Conservation (phyloP, 2,888 invertebrate genomes). For the Syrista parreyssii region DNA sequence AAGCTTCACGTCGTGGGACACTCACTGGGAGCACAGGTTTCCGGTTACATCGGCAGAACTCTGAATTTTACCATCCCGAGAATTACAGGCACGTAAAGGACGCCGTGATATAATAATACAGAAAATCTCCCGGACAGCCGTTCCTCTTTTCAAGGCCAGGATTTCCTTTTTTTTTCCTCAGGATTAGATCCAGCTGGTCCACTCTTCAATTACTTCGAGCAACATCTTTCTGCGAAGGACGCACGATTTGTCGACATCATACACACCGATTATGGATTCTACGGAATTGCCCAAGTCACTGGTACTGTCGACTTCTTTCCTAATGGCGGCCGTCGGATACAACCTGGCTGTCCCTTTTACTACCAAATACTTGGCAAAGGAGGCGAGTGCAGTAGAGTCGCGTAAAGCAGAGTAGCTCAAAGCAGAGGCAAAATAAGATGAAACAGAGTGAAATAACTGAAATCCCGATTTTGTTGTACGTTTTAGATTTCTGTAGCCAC, state of each 20-base stretch:
- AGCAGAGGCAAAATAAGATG: background rate
- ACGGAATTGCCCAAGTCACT: constrained; percentile 55
- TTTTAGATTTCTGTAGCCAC: constrained; percentile 69
- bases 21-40: constrained; percentile 54
- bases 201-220: constrained; percentile 62
- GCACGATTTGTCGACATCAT: constrained; percentile 68
- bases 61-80: constrained; percentile 36
- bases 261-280: constrained; percentile 68
- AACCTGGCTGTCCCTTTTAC: constrained; percentile 66
- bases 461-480: constrained; percentile 1
- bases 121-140: background rate
- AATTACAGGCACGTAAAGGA: constrained; percentile 43
- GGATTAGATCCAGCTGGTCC: constrained; percentile 69
- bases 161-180: constrained; percentile 27
- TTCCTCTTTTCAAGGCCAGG: background rate
- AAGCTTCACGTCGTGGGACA: constrained; percentile 50
- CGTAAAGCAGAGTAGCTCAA: background rate
- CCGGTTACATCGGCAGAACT: constrained; percentile 40
- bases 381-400: constrained; percentile 44
- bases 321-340: constrained; percentile 66
- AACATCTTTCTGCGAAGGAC: constrained; percentile 52
- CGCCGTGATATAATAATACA: background rate
- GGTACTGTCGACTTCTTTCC: constrained; percentile 69
- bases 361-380: constrained; percentile 43
- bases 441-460: background rate